A percentile compares a stretch with the other conserved stretches of the same genome.
Conservation (phyloP, 2,888 invertebrate genomes). For the Xanthorhoe designata region DNA sequence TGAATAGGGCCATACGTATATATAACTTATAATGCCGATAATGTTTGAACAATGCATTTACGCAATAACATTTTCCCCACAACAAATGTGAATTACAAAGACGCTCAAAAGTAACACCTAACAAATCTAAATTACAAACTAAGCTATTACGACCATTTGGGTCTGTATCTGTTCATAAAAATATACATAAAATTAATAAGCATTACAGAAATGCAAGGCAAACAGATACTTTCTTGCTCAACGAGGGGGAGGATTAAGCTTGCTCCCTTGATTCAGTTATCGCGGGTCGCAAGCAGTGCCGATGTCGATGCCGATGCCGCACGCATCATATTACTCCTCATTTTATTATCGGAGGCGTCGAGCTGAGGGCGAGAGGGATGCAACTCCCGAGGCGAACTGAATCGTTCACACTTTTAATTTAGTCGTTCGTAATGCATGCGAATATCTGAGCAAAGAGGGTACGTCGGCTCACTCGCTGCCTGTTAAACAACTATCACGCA, state of each 20-base stretch:
- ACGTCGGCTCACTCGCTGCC: conserved; percentile 63
- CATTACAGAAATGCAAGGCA: conserved; percentile 43
- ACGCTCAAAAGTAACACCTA: conserved; percentile 16
- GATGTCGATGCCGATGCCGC: conserved; percentile 72
- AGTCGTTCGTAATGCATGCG: conserved; percentile 83
- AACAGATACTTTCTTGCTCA: conserved; percentile 59
- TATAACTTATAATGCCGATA: not conserved
- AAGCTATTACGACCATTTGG: conserved; percentile 26
- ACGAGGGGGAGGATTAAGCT: conserved; percentile 70
- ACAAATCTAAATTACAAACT: conserved; percentile 28
- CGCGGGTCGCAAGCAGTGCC: conserved; percentile 69
- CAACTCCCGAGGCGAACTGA: conserved; percentile 63
- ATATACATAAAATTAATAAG: conserved; percentile 35
- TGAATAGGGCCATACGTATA: too few relatives aligned
- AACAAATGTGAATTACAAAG: conserved; percentile 7
- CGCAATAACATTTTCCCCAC: not conserved
- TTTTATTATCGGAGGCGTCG: conserved; percentile 73
- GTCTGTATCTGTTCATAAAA: conserved; percentile 27
- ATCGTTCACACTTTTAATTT: conserved; percentile 85
- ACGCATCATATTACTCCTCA: conserved; percentile 81
- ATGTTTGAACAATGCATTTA: not conserved
- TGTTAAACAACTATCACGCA: conserved; percentile 82
- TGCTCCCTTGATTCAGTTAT: conserved; percentile 73
- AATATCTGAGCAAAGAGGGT: conserved; percentile 73
- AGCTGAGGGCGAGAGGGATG: conserved; percentile 53